phyloP scores from a whole-genome alignment of 1,140 invertebrate genomes.

The Apis laboriosa region DNA sequence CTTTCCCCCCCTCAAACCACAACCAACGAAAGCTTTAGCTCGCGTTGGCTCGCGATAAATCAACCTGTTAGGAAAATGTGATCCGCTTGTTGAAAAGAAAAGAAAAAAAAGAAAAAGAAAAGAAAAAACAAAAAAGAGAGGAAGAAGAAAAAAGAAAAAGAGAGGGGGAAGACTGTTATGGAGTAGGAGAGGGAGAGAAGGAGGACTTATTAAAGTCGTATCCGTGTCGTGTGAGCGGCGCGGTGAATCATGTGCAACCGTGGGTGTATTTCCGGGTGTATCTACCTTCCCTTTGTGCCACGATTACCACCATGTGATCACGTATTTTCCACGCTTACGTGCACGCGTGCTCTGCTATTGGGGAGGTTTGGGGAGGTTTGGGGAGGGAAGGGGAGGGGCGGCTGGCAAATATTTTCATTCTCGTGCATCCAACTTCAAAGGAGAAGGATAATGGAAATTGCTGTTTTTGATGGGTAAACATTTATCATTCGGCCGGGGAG shows the following conservation, averaged over 20 bases:
- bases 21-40: conserved; percentile 10
- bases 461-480: conserved; percentile 66
- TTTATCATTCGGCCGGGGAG: conserved; percentile 52
- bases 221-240: not conserved
- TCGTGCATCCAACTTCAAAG: conserved; percentile 55
- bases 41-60: conserved; percentile 22
- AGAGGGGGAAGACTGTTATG: conserved; percentile 1
- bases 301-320: conserved; percentile 26
- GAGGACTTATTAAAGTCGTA: conserved; percentile 5
- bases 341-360: conserved; percentile 6
- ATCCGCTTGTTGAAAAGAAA: conserved; percentile 6
- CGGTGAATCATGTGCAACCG: not conserved
- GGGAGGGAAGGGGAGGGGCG: no score
- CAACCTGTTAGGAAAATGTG: conserved; percentile 43
- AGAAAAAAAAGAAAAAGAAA: not conserved
- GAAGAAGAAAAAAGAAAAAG: not conserved
- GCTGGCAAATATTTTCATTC: conserved; percentile 46
- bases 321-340: conserved; percentile 38
- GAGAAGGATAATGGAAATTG: conserved; percentile 72
- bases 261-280: conserved; percentile 1
- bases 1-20: no score
- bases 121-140: not conserved
- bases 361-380: no score
- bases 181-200: not conserved
- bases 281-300: not conserved